Conservation (phyloP, 2,113 vertebrate genomes). For the Ageneiosus marmoratus region DNA sequence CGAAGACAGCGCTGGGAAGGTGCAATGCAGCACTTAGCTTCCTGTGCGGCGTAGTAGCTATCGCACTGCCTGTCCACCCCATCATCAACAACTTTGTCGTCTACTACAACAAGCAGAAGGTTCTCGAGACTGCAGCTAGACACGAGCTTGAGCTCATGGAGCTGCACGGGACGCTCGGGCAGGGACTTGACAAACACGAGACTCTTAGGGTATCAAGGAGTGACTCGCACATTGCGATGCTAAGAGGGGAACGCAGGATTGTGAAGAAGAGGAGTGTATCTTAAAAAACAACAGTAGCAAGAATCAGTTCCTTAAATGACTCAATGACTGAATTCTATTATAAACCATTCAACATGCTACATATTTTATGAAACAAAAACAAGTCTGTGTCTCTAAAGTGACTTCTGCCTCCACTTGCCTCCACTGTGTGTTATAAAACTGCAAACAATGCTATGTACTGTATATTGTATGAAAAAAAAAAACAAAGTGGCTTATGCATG, state of each 20-base stretch:
- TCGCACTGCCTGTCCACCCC: conserved; percentile 93
- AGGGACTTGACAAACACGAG: conserved; percentile 32
- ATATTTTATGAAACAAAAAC: neutral
- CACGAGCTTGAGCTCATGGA: conserved; percentile 95
- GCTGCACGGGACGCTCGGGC: conserved; percentile 76
- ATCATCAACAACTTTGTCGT: conserved; percentile 98
- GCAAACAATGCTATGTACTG: neutral
- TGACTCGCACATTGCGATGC: conserved; percentile 79
- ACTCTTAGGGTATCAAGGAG: conserved; percentile 70
- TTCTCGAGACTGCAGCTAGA: conserved; percentile 92
- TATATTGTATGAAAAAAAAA: neutral
- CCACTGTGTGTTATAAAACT: neutral
- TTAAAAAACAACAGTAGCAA: conserved; percentile 15
- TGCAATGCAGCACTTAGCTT: conserved; percentile 96
- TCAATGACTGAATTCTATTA: neutral
- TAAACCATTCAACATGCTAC: neutral
- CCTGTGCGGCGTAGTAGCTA: conserved; percentile 93
- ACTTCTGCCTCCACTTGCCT: neutral
- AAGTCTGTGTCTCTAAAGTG: neutral
- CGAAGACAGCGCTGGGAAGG: conserved; percentile 94
- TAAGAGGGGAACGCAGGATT: conserved; percentile 77
- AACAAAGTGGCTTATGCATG: neutral
- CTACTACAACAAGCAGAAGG: conserved; percentile 94
- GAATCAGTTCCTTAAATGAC: neutral
- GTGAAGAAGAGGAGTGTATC: conserved; percentile 57